Evolutionary conservation across 2,113 vertebrate genomes (phyloP), one percentile per base, ranked within the genome.

Genomic region (Lonchura striata): DNA sequence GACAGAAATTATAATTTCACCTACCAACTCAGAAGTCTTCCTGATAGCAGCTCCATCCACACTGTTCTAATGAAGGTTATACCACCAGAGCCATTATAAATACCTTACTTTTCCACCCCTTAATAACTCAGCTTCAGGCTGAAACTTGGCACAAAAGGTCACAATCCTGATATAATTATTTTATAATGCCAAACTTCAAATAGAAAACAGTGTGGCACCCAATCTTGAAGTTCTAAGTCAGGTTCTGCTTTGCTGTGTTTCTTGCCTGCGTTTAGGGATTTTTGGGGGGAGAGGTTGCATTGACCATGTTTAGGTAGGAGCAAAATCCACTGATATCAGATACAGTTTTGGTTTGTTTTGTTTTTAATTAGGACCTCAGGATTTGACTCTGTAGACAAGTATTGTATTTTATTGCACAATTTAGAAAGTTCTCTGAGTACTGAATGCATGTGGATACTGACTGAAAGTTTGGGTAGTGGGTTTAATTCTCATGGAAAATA

Each of bases 1-100:
- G 94, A 92, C 79, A 92, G 72, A 95, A 96, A 84, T 92, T 90
- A 63, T 92, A 86, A 92, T 96, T 96, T 94, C 69, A 82, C 52
- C 57, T 68, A 78, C 46, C 66, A 75, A 75, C 81, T 96, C 68
- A 66, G 53, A 96, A 95, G 61, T 89, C 83, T 78, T 86, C 88
- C 60, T 83, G 70, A 82, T 71, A 88, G 59, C 59, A 60, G 65
- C 60, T 64, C 61, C 56, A 83, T 50, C 37, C 75, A 41, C 11
- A 18, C 71, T 60, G 52, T 46, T 96, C 82, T 94, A 93, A 83
- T 83, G 93, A 94, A 96, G 74, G 87, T 83, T 95, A 94, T 86
- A 69, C 27, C 35, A 86, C 60, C 8, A 4, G 31, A 61, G 20
- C 79, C 33, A 46, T 84, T 88, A 95, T 69, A 91, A 97, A 87